Evolutionary conservation across 2,888 invertebrate species (phyloP).

Genomic region (Scaptomyza tumidula): DNA sequence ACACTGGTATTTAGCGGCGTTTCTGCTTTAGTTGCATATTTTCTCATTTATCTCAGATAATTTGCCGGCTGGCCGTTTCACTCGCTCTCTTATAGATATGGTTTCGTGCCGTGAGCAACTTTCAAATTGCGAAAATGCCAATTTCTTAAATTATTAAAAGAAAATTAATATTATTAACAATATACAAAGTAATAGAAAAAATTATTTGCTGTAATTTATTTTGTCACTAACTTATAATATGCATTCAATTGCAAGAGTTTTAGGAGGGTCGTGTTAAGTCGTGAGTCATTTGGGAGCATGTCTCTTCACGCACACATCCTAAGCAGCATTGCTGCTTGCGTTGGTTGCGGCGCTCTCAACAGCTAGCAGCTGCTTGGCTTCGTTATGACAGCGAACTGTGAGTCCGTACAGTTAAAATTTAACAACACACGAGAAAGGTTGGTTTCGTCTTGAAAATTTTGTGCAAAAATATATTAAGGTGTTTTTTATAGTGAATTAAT

Average conservation of each 20-base stretch:
- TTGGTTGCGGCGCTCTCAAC: slow-evolving; percentile 17
- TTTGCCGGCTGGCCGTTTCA: slow-evolving; percentile 48
- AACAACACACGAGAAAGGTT: slow-evolving; percentile 77
- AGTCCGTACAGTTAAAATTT: slow-evolving; percentile 79
- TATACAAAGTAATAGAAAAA: not conserved
- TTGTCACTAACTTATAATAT: not conserved
- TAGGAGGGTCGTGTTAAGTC: not conserved
- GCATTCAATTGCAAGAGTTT: not conserved
- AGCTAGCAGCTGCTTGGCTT: slow-evolving; percentile 49
- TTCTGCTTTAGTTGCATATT: slow-evolving; percentile 53
- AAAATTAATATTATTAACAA: not conserved
- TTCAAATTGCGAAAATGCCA: not conserved
- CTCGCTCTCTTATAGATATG: slow-evolving; percentile 41
- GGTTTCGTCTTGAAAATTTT: slow-evolving; percentile 40
- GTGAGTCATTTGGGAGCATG: slow-evolving; percentile 13
- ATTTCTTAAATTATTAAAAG: not conserved
- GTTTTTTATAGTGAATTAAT: slow-evolving; percentile 16
- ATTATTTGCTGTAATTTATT: not conserved
- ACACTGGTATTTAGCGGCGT: slow-evolving; percentile 63
- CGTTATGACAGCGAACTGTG: slow-evolving; percentile 44
- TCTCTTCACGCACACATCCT: slow-evolving; percentile 42
- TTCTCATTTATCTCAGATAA: slow-evolving; percentile 56
- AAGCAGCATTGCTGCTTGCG: slow-evolving; percentile 14
- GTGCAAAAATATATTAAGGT: slow-evolving; percentile 19
- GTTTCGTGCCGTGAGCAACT: slow-evolving; percentile 37